Percentiles rank a stretch among this genome's conserved stretches.
phyloP scores from a whole-genome alignment of 2,113 vertebrate species.

The Ceyx melanurus region DNA sequence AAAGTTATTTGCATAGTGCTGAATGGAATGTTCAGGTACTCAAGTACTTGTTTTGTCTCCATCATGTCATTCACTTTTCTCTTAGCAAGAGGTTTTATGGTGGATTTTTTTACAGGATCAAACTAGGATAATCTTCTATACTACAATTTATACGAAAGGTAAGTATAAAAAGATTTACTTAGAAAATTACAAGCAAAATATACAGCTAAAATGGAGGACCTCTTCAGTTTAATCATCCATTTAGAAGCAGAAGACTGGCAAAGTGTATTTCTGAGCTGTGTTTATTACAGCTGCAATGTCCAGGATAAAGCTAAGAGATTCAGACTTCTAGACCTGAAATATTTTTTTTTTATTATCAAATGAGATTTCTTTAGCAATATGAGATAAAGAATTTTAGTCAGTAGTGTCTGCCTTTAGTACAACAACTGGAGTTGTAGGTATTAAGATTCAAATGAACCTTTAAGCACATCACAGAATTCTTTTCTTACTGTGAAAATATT shows the following conservation, averaged over 20 bases:
- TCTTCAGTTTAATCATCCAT: background rate
- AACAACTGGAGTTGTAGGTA: background rate
- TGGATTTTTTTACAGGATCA: background rate
- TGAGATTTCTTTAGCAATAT: background rate
- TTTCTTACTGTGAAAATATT: background rate
- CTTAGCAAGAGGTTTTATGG: background rate
- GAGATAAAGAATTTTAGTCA: background rate
- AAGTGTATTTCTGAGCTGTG: background rate
- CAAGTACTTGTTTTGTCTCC: background rate
- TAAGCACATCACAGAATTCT: background rate
- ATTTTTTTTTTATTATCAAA: background rate
- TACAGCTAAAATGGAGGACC: background rate
- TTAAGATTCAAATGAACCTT: background rate
- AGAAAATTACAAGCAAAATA: background rate
- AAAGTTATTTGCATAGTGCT: background rate
- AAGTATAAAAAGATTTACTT: background rate
- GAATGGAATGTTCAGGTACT: background rate
- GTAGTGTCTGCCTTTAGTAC: background rate
- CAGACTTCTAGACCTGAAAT: background rate
- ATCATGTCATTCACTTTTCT: background rate
- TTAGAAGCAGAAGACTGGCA: background rate
- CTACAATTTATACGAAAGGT: background rate
- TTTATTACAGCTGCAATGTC: background rate
- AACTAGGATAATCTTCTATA: background rate
- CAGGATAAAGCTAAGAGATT: background rate